Percentiles rank a stretch among this genome's conserved stretches.
Evolutionary conservation across 2,113 vertebrate genomes (phyloP).

Genomic region (Rhineura floridana): DNA sequence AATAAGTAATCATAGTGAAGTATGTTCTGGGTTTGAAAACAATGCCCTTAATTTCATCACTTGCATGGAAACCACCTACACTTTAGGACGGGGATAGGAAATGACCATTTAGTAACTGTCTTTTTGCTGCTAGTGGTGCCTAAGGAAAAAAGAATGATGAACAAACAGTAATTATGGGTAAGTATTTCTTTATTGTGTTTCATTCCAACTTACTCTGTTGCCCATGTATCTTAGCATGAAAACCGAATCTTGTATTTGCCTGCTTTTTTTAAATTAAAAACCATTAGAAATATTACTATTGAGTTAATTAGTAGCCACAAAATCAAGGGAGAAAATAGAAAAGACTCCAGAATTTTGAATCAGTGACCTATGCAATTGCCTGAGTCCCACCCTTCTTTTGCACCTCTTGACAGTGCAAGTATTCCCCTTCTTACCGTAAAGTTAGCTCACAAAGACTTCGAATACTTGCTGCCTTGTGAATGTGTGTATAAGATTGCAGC

Average conservation of each 20-base stretch:
- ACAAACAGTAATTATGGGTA: conserved; percentile 19
- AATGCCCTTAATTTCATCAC: too few species aligned
- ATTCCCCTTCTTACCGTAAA: background rate
- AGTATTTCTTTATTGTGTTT: conserved; percentile 17
- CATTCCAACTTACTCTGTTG: background rate
- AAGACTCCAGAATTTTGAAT: background rate
- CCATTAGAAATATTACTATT: background rate
- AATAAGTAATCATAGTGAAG: too few species aligned
- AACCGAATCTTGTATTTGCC: background rate
- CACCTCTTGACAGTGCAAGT: background rate
- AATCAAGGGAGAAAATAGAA: background rate
- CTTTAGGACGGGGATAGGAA: conserved; percentile 46
- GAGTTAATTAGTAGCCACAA: background rate
- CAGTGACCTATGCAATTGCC: background rate
- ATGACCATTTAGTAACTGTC: conserved; percentile 58
- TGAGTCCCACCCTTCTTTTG: background rate
- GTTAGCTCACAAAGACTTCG: background rate
- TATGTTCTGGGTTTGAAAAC: too few species aligned
- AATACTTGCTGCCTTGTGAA: background rate
- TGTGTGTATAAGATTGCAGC: background rate
- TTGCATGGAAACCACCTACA: too few species aligned
- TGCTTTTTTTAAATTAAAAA: background rate
- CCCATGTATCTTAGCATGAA: background rate
- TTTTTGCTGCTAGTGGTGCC: conserved; percentile 29
- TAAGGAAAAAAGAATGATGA: conserved; percentile 56